These are phyloP conservation scores for Anthophora plumipes DNA, from an alignment of 2,888 invertebrate genomes.

Conservation along the genomic window DNA sequence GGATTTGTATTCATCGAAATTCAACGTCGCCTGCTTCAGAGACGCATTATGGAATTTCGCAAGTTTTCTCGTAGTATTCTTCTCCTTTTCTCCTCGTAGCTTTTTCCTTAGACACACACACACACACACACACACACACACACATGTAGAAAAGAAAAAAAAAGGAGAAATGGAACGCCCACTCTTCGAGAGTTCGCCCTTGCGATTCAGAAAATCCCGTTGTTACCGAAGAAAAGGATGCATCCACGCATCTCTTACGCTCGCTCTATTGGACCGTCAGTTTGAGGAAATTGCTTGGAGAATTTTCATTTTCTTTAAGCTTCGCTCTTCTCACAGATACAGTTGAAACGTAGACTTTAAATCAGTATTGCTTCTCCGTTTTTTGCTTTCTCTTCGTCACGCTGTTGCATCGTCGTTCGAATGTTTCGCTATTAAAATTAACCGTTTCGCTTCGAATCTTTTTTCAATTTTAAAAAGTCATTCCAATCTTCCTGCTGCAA, in stretches of 20 bases:
- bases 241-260: slow-evolving; percentile 36
- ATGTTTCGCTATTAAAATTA: not conserved
- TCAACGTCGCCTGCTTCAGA: slow-evolving; percentile 17
- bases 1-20: slow-evolving; percentile 1
- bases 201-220: slow-evolving; percentile 37
- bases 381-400: not conserved
- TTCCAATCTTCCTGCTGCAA: no score
- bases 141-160: not conserved
- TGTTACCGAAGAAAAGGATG: slow-evolving; percentile 22
- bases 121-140: no score
- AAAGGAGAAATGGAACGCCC: not conserved
- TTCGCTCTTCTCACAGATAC: not conserved
- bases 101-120: not conserved
- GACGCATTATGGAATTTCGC: slow-evolving; percentile 33
- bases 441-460: no score
- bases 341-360: slow-evolving; percentile 23
- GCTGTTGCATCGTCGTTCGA: not conserved
- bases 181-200: not conserved
- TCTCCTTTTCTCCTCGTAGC: not conserved
- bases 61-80: slow-evolving; percentile 17
- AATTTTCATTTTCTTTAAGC: slow-evolving; percentile 49
- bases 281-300: slow-evolving; percentile 25
- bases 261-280: slow-evolving; percentile 23
- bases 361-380: slow-evolving; percentile 9
- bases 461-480: no score